Conservation (phyloP, 2,113 vertebrate genomes). For the Nothoprocta pentlandii region DNA sequence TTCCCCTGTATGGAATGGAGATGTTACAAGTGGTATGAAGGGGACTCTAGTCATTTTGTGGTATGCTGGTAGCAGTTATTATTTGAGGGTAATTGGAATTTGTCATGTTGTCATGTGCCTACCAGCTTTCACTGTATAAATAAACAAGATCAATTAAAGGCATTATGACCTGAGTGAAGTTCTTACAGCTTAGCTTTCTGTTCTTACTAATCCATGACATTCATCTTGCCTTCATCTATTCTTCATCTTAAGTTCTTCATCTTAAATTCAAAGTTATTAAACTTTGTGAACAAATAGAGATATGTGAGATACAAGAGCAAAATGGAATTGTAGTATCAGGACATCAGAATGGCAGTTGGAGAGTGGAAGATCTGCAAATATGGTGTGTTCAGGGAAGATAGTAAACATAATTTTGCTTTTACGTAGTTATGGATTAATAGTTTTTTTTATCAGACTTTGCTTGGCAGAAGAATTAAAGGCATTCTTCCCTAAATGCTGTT, state of each 20-base stretch:
- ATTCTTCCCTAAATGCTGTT: not conserved
- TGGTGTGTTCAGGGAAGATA: not conserved
- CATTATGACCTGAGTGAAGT: not conserved
- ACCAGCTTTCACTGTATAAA: slow-evolving; percentile 7
- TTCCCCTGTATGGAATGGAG: not conserved
- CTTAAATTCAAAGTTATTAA: not conserved
- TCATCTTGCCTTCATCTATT: not conserved
- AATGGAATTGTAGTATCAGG: not conserved
- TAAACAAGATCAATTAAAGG: slow-evolving; percentile 29
- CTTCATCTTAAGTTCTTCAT: not conserved
- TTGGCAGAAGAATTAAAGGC: not conserved
- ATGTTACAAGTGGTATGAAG: not conserved
- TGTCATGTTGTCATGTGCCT: not conserved
- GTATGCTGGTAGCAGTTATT: not conserved
- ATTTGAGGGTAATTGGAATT: not conserved
- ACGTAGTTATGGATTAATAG: not conserved
- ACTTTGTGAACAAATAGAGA: not conserved
- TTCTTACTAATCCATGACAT: not conserved
- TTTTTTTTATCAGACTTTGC: not conserved
- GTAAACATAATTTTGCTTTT: not conserved
- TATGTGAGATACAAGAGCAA: too few species aligned
- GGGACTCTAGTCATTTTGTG: not conserved
- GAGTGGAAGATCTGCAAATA: not conserved
- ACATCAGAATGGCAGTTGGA: not conserved
- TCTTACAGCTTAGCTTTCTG: not conserved